These are phyloP conservation scores for Drosophila teissieri DNA, from an alignment of 1,140 invertebrate genomes.

Conservation along the genomic window DNA sequence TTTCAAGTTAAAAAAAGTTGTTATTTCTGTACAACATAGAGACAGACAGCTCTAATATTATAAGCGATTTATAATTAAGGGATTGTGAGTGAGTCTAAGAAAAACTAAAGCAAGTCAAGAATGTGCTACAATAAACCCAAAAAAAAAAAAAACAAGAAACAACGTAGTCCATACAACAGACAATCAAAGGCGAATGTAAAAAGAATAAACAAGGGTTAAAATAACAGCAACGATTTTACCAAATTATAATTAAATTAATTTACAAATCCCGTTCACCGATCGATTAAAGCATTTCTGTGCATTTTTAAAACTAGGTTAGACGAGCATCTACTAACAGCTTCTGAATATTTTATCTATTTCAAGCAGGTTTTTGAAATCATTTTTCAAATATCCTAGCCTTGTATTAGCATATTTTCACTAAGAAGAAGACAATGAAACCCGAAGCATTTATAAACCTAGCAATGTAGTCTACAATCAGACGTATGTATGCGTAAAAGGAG, in stretches of 20 bases:
- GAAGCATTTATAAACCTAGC: conserved; percentile 8
- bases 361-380: background rate
- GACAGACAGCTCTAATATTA: conserved; percentile 51
- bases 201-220: conserved; percentile 11
- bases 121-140: conserved; percentile 47
- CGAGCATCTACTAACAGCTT: conserved; percentile 10
- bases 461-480: background rate
- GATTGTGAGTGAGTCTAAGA: conserved; percentile 46
- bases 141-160: conserved; percentile 44
- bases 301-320: conserved; percentile 17
- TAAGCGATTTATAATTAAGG: conserved; percentile 37
- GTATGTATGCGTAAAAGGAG: conserved; percentile 3
- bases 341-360: background rate
- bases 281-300: conserved; percentile 18
- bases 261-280: conserved; percentile 23
- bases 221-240: conserved; percentile 1
- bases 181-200: conserved; percentile 43
- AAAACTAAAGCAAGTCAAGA: conserved; percentile 56
- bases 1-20: conserved; percentile 40
- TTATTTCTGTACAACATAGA: conserved; percentile 50
- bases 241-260: conserved; percentile 3
- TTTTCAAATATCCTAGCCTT: background rate
- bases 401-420: background rate
- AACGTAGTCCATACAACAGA: conserved; percentile 32
- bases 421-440: background rate